Evolutionary conservation across 53 echinoderm and acorn worm species (phyloP).

Genomic region (Echinarachnius parma): DNA sequence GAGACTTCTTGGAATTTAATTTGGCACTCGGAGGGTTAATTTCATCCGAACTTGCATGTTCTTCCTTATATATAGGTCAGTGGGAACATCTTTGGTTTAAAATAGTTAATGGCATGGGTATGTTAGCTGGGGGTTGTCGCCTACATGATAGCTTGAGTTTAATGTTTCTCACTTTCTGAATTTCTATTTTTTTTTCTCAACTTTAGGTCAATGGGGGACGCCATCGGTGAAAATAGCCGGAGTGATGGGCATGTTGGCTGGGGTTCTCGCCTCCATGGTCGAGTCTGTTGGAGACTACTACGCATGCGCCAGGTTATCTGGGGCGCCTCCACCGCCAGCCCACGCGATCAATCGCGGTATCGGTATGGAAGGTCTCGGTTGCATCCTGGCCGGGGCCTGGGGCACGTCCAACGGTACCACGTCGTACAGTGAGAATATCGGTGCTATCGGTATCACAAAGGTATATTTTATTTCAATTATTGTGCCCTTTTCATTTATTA

Average conservation of each 20-base stretch:
- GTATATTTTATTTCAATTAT: slow-evolving; percentile 26
- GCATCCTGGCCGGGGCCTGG: slow-evolving; percentile 76
- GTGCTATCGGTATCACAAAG: slow-evolving; percentile 82
- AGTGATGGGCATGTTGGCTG: slow-evolving; percentile 68
- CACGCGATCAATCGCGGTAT: slow-evolving; percentile 82
- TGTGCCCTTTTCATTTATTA: background rate
- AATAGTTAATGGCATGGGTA: too few relatives aligned
- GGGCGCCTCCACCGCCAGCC: slow-evolving; percentile 69
- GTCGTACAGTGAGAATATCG: slow-evolving; percentile 89
- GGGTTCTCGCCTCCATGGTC: slow-evolving; percentile 69
- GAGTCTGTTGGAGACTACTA: slow-evolving; percentile 71
- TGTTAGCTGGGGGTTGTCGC: too few relatives aligned
- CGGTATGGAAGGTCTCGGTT: slow-evolving; percentile 70
- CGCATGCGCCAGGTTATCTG: slow-evolving; percentile 61
- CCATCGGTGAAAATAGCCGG: slow-evolving; percentile 52
- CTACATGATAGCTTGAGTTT: too few relatives aligned
- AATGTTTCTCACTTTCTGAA: too few relatives aligned
- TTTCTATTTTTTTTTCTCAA: background rate
- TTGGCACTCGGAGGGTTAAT: too few relatives aligned
- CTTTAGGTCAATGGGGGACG: slow-evolving; percentile 87
- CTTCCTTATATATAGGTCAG: too few relatives aligned
- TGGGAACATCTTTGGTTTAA: too few relatives aligned
- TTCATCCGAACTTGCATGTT: too few relatives aligned
- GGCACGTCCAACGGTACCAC: slow-evolving; percentile 81
- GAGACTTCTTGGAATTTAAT: too few relatives aligned